phyloP scores from a whole-genome alignment of 2,888 invertebrate species.

The Plebejus melissa region DNA sequence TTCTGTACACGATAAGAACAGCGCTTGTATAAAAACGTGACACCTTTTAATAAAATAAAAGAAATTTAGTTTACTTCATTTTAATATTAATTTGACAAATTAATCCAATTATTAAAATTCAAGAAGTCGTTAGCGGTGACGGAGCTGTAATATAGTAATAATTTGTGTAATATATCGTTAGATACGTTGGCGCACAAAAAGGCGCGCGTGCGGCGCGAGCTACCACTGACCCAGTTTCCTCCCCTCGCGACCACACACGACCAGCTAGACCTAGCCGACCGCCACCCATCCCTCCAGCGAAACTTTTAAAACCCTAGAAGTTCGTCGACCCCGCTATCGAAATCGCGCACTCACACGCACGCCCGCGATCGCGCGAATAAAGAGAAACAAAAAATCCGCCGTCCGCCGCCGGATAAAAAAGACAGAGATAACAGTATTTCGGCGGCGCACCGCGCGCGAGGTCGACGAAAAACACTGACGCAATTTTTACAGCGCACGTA shows the following conservation, averaged over 20 bases:
- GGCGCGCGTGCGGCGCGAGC: constrained; percentile 63
- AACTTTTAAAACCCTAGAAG: constrained; percentile 69
- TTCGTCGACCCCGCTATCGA: constrained; percentile 76
- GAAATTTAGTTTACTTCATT: neutral
- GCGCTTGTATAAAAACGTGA: neutral
- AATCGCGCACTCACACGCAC: constrained; percentile 75
- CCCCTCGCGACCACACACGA: constrained; percentile 56
- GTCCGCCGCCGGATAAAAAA: constrained; percentile 68
- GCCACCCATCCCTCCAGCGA: constrained; percentile 58
- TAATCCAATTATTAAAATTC: neutral
- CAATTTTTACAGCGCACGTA: constrained; percentile 78
- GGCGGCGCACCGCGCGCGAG: constrained; percentile 65
- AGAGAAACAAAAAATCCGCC: constrained; percentile 67
- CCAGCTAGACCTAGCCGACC: constrained; percentile 45
- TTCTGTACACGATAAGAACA: neutral
- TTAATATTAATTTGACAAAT: neutral
- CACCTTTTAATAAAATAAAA: neutral
- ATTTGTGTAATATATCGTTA: constrained; percentile 13
- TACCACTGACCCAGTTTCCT: constrained; percentile 71
- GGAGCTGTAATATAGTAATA: neutral
- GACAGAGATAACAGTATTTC: constrained; percentile 77
- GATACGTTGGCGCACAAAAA: constrained; percentile 48
- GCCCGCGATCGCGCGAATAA: constrained; percentile 63
- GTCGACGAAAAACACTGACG: constrained; percentile 78
- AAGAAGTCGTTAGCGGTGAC: neutral